These are phyloP conservation scores for Emberiza fucata DNA, from an alignment of 2,113 vertebrate genomes.

Conservation along the genomic window DNA sequence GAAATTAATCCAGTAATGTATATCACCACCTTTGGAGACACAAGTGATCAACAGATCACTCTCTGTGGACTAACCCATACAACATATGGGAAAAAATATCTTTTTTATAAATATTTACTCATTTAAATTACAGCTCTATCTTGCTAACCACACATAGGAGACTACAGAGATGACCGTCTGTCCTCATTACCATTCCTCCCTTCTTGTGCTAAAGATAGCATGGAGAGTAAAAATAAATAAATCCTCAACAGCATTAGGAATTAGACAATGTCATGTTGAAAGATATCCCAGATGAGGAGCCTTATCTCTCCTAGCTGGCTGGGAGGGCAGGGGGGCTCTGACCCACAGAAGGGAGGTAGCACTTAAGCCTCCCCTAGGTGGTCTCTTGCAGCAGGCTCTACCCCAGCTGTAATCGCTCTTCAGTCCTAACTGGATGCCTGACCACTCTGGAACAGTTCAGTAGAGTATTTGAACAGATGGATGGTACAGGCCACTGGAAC, in stretches of 20 bases:
- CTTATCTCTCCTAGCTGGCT: neutral
- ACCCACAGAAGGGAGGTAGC: neutral
- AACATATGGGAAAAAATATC: neutral
- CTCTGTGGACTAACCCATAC: neutral
- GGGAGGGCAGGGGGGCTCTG: neutral
- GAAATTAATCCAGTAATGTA: neutral
- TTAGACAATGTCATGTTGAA: conserved; percentile 39
- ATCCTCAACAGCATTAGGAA: conserved; percentile 48
- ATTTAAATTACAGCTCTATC: neutral
- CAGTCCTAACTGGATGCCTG: conserved; percentile 30
- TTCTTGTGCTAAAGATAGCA: conserved; percentile 44
- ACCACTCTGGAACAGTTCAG: neutral
- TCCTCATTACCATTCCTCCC: conserved; percentile 7
- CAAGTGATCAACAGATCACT: neutral
- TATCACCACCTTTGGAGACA: neutral
- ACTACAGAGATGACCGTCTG: neutral
- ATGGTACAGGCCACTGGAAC: conserved; percentile 81
- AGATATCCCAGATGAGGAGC: neutral
- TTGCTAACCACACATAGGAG: neutral
- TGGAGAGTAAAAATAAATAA: conserved; percentile 53
- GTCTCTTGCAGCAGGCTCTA: neutral
- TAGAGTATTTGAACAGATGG: conserved; percentile 78
- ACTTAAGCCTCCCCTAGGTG: conserved; percentile 17
- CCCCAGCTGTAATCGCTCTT: neutral
- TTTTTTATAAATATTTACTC: neutral